Conservation (phyloP, 2,113 vertebrate genomes). For the Leucoraja erinaceus region DNA sequence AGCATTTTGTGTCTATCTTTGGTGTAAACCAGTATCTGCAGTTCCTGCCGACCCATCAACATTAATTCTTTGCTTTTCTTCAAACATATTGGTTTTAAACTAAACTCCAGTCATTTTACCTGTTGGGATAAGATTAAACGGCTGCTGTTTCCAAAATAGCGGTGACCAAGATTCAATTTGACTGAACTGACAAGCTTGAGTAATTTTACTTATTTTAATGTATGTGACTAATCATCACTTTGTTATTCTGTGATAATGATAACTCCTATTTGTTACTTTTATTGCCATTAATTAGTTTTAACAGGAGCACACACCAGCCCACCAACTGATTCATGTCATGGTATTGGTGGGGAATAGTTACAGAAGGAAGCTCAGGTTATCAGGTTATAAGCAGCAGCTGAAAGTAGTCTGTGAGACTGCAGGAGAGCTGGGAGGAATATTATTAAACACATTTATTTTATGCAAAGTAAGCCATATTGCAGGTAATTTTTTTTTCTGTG, state of each 20-base stretch:
- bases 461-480: neutral
- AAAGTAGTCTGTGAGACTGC: neutral
- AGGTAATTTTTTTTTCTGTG: too few species aligned
- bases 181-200: neutral
- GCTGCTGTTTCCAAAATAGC: neutral
- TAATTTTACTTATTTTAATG: neutral
- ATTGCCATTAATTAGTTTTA: neutral
- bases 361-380: neutral
- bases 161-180: neutral
- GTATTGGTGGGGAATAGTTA: neutral
- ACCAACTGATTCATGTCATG: neutral
- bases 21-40: too few species aligned
- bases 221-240: neutral
- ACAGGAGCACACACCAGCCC: neutral
- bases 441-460: neutral
- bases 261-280: neutral
- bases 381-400: neutral
- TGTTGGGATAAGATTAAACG: neutral
- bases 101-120: neutral
- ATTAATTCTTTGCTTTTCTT: too few species aligned
- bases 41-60: too few species aligned
- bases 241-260: neutral
- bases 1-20: too few species aligned
- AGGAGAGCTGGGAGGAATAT: neutral
- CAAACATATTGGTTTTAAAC: too few species aligned